Conservation (phyloP, 2,113 vertebrate genomes). For the Orthonyx spaldingii region DNA sequence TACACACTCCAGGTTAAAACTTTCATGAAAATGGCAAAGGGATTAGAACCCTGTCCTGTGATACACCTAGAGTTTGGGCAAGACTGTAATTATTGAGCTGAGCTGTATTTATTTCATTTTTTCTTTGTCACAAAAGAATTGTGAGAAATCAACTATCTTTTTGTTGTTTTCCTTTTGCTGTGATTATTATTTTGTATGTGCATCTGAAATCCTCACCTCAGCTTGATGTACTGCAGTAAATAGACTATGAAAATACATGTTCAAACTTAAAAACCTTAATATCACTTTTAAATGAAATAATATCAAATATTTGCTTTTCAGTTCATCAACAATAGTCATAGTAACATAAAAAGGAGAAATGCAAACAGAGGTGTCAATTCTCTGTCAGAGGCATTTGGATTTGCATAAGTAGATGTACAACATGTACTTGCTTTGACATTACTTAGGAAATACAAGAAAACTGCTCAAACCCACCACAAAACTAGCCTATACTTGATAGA, state of each 20-base stretch:
- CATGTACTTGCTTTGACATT: not conserved
- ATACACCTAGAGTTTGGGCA: not conserved
- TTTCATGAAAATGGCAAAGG: not conserved
- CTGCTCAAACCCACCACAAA: fast-evolving
- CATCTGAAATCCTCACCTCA: not conserved
- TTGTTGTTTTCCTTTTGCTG: not conserved
- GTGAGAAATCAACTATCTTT: not conserved
- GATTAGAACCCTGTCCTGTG: not conserved
- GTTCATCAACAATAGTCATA: not conserved
- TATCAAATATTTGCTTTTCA: not conserved
- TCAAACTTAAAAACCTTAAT: not conserved
- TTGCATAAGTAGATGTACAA: not conserved
- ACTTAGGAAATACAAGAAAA: not conserved
- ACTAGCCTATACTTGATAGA: not conserved
- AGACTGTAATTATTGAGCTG: no score
- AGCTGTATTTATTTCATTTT: not conserved
- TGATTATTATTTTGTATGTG: not conserved
- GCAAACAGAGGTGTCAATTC: not conserved
- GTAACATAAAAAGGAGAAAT: not conserved
- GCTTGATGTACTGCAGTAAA: not conserved
- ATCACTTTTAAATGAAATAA: not conserved
- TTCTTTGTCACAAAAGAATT: not conserved
- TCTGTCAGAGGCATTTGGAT: not conserved
- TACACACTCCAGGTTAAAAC: not conserved
- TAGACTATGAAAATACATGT: not conserved